Conservation (phyloP, 2,113 vertebrate species). For the Bambusicola thoracicus region DNA sequence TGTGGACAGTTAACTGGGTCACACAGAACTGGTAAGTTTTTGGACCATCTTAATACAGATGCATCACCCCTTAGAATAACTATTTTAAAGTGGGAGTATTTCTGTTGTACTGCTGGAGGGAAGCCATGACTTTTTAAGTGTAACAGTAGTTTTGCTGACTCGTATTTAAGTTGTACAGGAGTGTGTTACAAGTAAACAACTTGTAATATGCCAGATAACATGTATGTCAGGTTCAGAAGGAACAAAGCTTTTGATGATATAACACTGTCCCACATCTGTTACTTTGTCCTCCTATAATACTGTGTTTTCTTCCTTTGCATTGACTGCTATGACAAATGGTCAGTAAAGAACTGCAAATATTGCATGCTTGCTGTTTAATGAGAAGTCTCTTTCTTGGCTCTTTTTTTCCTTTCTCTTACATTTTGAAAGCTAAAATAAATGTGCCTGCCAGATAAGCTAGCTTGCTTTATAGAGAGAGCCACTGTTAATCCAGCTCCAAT, state of each 20-base stretch:
- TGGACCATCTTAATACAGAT: not conserved
- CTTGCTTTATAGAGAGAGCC: not conserved
- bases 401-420: not conserved
- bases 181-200: not conserved
- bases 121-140: not conserved
- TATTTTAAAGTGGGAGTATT: not conserved
- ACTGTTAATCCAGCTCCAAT: not conserved
- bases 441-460: not conserved
- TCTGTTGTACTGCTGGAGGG: not conserved
- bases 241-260: not conserved
- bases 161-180: not conserved
- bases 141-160: not conserved
- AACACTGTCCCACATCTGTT: not conserved
- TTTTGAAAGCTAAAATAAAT: conserved; percentile 5
- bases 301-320: not conserved
- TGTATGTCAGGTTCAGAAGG: not conserved
- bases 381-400: not conserved
- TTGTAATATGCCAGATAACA: not conserved
- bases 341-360: not conserved
- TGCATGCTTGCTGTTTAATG: not conserved
- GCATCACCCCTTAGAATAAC: not conserved
- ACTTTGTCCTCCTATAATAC: not conserved
- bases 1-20: not conserved
- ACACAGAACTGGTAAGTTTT: not conserved
- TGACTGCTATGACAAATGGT: not conserved